Percentiles rank a stretch among this genome's conserved stretches.
Evolutionary conservation across 2,888 invertebrate genomes (phyloP).

Genomic region (Pocota personata): DNA sequence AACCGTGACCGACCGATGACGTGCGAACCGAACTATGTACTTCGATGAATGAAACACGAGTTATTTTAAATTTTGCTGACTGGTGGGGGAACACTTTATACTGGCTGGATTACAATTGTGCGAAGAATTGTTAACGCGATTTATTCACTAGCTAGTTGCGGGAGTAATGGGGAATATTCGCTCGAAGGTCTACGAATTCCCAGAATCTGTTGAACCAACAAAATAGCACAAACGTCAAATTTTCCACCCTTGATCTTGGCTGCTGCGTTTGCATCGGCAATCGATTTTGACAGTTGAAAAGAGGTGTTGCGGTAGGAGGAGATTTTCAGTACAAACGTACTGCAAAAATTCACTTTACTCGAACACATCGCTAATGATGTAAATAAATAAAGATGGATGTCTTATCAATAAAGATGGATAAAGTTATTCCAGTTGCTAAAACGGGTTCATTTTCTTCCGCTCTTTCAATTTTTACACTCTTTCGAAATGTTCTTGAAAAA

Average conservation of each 20-base stretch:
- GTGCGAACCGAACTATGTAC: not conserved
- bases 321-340: too few relatives aligned
- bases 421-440: too few relatives aligned
- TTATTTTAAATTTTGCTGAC: not conserved
- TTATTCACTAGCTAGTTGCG: not conserved
- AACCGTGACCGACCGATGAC: not conserved
- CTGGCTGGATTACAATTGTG: not conserved
- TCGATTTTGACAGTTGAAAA: not conserved
- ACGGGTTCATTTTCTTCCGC: too few relatives aligned
- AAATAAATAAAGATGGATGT: too few relatives aligned
- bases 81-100: not conserved
- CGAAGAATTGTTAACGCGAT: not conserved
- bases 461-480: too few relatives aligned
- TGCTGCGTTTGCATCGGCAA: conserved; percentile 17
- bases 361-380: not conserved
- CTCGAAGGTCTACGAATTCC: conserved; percentile 10
- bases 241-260: conserved; percentile 9
- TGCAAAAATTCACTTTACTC: too few relatives aligned
- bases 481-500: too few relatives aligned
- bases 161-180: not conserved
- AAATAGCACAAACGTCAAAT: conserved; percentile 11
- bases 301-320: not conserved
- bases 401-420: too few relatives aligned
- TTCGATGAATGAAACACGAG: conserved; percentile 7
- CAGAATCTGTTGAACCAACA: conserved; percentile 9